These are phyloP conservation scores for Brachionus manjavacas DNA, from an alignment of 1,140 invertebrate genomes.

Conservation along the genomic window DNA sequence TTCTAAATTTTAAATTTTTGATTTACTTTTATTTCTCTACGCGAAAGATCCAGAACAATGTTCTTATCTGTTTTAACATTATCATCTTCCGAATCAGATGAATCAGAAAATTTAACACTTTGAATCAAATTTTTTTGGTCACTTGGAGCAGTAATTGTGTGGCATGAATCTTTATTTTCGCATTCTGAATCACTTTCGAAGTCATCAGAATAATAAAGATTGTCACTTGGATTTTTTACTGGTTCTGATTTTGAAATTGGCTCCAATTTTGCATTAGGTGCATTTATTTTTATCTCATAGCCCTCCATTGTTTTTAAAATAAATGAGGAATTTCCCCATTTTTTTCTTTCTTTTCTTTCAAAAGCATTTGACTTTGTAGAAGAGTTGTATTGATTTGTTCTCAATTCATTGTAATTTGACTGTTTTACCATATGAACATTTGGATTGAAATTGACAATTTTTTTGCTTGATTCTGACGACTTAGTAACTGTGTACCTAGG, in stretches of 20 bases:
- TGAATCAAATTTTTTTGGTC: background rate
- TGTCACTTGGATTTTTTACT: background rate
- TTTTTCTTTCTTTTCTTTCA: conserved; percentile 1
- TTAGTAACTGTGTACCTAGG: background rate
- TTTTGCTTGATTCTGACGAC: background rate
- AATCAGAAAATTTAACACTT: conserved; percentile 24
- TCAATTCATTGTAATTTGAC: background rate
- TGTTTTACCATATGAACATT: background rate
- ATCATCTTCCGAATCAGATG: background rate
- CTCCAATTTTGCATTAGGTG: background rate
- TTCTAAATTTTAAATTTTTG: background rate
- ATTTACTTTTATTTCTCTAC: background rate
- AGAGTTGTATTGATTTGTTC: background rate
- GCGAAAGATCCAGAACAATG: background rate
- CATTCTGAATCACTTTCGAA: conserved; percentile 21
- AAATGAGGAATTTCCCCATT: conserved; percentile 27
- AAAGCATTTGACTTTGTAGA: background rate
- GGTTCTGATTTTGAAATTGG: background rate
- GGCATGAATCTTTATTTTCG: background rate
- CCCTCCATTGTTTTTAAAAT: conserved; percentile 35
- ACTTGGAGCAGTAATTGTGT: background rate
- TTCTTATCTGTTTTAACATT: background rate
- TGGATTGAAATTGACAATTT: background rate
- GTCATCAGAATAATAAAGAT: conserved; percentile 16
- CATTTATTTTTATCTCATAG: conserved; percentile 39